Evolutionary conservation across 2,888 invertebrate species (phyloP).

Genomic region (Metellina segmentata): DNA sequence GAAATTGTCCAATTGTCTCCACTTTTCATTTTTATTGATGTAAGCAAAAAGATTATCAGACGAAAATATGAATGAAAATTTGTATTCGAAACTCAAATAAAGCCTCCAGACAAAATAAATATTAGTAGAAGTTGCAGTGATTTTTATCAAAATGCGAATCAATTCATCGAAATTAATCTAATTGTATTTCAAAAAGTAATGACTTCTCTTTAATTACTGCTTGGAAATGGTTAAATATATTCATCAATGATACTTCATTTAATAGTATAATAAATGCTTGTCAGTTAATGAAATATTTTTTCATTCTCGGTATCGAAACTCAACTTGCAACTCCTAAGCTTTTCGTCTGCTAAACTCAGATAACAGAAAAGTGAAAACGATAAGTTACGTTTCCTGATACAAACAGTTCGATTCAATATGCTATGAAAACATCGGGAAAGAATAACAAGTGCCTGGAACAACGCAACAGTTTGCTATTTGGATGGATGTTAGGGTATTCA

Average conservation of each 20-base stretch:
- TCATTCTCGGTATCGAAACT: constrained; percentile 16
- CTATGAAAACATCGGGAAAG: background rate
- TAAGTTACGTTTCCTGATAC: background rate
- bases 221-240: too few species aligned
- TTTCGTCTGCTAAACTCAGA: constrained; percentile 61
- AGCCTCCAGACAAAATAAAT: too few species aligned
- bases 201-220: too few species aligned
- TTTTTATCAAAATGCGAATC: background rate
- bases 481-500: background rate
- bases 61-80: background rate
- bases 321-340: background rate
- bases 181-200: too few species aligned
- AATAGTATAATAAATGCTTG: too few species aligned
- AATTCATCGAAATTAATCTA: too few species aligned
- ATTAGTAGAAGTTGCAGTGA: constrained; percentile 36
- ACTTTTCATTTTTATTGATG: constrained; percentile 6
- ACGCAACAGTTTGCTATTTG: background rate
- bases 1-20: constrained; percentile 3
- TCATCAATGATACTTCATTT: too few species aligned
- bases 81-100: background rate
- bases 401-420: background rate
- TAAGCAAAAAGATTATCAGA: too few species aligned
- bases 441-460: background rate
- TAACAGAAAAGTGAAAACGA: background rate
- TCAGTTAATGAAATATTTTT: background rate